These are phyloP conservation scores for Suncus etruscus DNA, from an alignment of 2,113 vertebrate genomes.

Conservation along the genomic window DNA sequence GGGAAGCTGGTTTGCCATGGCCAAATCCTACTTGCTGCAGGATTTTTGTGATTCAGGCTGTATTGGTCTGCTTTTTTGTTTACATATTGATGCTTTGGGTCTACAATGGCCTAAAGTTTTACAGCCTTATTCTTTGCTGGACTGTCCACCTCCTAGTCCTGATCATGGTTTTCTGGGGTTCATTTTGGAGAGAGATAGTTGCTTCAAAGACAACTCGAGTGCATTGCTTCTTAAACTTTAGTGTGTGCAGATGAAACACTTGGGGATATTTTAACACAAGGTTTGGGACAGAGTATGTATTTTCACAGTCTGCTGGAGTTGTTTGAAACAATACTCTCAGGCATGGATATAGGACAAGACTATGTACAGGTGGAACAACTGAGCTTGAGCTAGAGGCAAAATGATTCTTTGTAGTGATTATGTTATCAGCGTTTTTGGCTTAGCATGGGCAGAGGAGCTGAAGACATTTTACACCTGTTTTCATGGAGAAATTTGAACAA, in stretches of 20 bases:
- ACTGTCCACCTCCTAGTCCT: not conserved
- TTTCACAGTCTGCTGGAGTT: not conserved
- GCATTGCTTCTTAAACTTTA: not conserved
- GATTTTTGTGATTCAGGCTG: conserved; percentile 27
- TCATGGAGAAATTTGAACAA: conserved; percentile 4
- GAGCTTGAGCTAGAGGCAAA: not conserved
- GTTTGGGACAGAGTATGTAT: not conserved
- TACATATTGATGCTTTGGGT: not conserved
- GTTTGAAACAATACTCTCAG: not conserved
- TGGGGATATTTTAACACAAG: not conserved
- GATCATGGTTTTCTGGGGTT: not conserved
- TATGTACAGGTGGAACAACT: not conserved
- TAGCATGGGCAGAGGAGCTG: not conserved
- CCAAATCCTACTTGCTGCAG: conserved; percentile 1
- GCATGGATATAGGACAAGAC: not conserved
- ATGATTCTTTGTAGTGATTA: not conserved
- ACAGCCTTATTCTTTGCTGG: not conserved
- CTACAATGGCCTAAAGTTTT: not conserved
- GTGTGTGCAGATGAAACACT: not conserved
- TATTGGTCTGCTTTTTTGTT: not conserved
- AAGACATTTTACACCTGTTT: conserved; percentile 23
- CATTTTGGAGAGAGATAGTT: not conserved
- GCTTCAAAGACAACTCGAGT: not conserved
- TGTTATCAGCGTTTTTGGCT: not conserved
- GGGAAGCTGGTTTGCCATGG: not conserved